Conservation (phyloP, 2,113 vertebrate species). For the Nicator chloris region DNA sequence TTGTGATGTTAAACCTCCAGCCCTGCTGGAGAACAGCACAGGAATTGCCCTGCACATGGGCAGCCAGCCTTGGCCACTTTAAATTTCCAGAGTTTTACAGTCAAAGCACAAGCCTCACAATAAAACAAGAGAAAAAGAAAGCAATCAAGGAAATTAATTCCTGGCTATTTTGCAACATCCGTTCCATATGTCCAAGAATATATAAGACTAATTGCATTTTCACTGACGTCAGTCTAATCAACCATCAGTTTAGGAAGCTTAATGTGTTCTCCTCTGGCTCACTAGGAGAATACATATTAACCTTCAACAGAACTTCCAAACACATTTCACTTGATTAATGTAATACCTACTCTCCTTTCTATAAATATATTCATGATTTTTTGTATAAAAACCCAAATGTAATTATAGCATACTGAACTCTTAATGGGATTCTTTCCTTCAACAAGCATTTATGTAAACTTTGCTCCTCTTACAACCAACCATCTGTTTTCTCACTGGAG, state of each 20-base stretch:
- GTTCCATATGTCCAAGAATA: conserved; percentile 51
- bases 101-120: not conserved
- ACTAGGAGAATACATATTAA: conserved; percentile 30
- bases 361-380: conserved; percentile 6
- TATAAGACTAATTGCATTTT: conserved; percentile 56
- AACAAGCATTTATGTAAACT: not conserved
- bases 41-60: not conserved
- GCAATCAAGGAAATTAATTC: conserved; percentile 37
- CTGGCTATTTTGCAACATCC: conserved; percentile 35
- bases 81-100: not conserved
- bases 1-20: not conserved
- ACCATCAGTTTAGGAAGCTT: conserved; percentile 18
- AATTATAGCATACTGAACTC: not conserved
- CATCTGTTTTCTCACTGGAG: not conserved
- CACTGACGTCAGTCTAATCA: conserved; percentile 44
- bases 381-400: not conserved
- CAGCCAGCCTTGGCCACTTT: not conserved
- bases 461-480: not conserved
- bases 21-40: not conserved
- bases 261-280: conserved; percentile 21
- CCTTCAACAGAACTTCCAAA: conserved; percentile 28
- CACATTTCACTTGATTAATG: conserved; percentile 17
- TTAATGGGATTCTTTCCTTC: not conserved
- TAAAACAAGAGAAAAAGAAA: conserved; percentile 8
- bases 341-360: not conserved